Evolutionary conservation across 1,140 invertebrate genomes (phyloP), one percentile per base, ranked within the genome.

Genomic region (Lysiphlebus fabarum): DNA sequence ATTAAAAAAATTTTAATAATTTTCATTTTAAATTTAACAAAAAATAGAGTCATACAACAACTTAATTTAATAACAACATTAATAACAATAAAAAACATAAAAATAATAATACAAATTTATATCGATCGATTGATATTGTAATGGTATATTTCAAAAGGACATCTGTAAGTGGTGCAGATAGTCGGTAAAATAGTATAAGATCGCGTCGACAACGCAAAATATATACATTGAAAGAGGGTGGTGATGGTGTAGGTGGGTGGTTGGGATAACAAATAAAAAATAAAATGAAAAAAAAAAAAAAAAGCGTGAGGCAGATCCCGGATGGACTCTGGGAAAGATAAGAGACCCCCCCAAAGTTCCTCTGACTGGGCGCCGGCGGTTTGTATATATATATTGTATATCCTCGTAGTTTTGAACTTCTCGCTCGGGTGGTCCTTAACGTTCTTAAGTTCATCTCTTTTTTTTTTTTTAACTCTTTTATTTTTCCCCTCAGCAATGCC

Each of bases 351-450:
- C 77, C 73, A 72, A 77, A 74, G 70, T 58, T 67, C 67, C 69
- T 67, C 17, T 26, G 68, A 69, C 56, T 64, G 72, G 71, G 77
- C 77, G 76, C 75, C 76, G 67, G 64, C 70, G 68, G 66, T 75
- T 77, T 64, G 69, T 70, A 73, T 70, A 72, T 70, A 68, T n/a
- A n/a, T n/a, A n/a, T n/a, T n/a, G n/a, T n/a, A 26, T 26, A 26
- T 26, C 17, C 17, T 26, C 50, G 65, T 26, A 26, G 17, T 73
- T 66, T 68, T 70, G 66, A 63, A 70, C 70, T 69, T 67, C 70
- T 74, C 76, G 77, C 76, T 77, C 76, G 77, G 74, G 77, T 79
- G 77, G 77, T 77, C 77, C 72, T 58, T 67, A 63, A 63, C 68
- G 64, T 69, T 72, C 68, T 51, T 57, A 63, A 50, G 40, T 58